phyloP scores from a whole-genome alignment of 37 sponge, comb jelly and placozoan species.

The Amphimedon queenslandica region DNA sequence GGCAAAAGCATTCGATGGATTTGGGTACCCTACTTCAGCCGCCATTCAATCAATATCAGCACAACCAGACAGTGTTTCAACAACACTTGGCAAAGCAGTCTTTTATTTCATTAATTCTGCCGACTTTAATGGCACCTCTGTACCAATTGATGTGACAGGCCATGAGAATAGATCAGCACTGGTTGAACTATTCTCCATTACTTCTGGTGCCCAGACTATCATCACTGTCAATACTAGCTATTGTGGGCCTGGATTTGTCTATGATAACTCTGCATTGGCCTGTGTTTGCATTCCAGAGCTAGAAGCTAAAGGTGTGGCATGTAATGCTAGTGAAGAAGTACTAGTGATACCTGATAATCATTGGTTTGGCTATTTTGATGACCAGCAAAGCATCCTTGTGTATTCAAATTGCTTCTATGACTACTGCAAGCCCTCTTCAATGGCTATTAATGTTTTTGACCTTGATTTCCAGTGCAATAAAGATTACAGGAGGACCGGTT shows the following conservation, averaged over 20 bases:
- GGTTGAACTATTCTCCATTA: slow-evolving; percentile 9
- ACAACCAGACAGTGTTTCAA: not conserved
- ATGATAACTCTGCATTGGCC: not conserved
- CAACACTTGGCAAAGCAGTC: not conserved
- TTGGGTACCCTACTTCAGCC: not conserved
- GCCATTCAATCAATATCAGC: not conserved
- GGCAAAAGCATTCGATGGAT: not conserved
- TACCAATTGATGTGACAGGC: slow-evolving; percentile 1
- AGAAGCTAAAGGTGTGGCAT: not conserved
- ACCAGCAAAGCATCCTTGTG: not conserved
- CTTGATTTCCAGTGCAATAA: slow-evolving; percentile 18
- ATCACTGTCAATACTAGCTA: not conserved
- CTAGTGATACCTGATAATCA: not conserved
- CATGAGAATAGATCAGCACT: not conserved
- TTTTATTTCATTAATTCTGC: not conserved
- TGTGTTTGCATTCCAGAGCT: slow-evolving; percentile 17
- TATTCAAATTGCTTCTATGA: not conserved
- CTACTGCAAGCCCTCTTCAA: slow-evolving; percentile 4
- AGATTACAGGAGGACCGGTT: slow-evolving; percentile 4
- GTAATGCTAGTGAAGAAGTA: not conserved
- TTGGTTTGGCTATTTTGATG: slow-evolving; percentile 21
- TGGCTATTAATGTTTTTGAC: not conserved
- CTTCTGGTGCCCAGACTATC: not conserved
- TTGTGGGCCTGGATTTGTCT: slow-evolving; percentile 33
- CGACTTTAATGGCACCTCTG: not conserved